Evolutionary conservation across 2,113 vertebrate species (phyloP).

Genomic region (Dolichotis patagonum): DNA sequence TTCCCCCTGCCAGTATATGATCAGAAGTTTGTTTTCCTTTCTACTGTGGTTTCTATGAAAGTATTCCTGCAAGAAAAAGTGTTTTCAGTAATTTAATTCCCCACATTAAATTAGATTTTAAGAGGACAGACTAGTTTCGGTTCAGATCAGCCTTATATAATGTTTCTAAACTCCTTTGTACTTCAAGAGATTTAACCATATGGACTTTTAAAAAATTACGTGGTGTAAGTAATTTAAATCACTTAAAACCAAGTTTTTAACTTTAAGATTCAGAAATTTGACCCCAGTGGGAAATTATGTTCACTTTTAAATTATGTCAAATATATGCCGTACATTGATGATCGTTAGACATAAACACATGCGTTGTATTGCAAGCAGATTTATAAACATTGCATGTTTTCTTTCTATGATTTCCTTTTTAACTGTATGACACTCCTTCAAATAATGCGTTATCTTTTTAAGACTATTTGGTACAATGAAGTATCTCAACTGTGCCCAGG

Average conservation of each 20-base stretch:
- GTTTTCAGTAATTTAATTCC: constrained; percentile 73
- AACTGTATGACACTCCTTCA: constrained; percentile 64
- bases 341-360: constrained; percentile 58
- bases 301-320: constrained; percentile 61
- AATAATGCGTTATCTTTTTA: constrained; percentile 65
- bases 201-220: constrained; percentile 69
- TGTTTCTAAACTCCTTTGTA: constrained; percentile 78
- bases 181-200: constrained; percentile 69
- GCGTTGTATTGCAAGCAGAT: constrained; percentile 63
- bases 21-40: constrained; percentile 70
- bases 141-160: constrained; percentile 81
- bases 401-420: constrained; percentile 2
- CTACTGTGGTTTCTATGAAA: constrained; percentile 74
- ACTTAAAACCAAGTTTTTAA: constrained; percentile 71
- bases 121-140: constrained; percentile 70
- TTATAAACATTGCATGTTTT: constrained; percentile 69
- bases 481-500: constrained; percentile 75
- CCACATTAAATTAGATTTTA: constrained; percentile 74
- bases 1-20: neutral
- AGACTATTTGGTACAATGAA: constrained; percentile 79
- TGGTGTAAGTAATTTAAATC: constrained; percentile 68
- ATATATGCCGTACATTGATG: constrained; percentile 60
- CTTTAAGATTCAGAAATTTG: constrained; percentile 63
- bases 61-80: constrained; percentile 72
- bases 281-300: constrained; percentile 56